Evolutionary conservation across 2,888 invertebrate species (phyloP).

Genomic region (Lamellibrachia columna): DNA sequence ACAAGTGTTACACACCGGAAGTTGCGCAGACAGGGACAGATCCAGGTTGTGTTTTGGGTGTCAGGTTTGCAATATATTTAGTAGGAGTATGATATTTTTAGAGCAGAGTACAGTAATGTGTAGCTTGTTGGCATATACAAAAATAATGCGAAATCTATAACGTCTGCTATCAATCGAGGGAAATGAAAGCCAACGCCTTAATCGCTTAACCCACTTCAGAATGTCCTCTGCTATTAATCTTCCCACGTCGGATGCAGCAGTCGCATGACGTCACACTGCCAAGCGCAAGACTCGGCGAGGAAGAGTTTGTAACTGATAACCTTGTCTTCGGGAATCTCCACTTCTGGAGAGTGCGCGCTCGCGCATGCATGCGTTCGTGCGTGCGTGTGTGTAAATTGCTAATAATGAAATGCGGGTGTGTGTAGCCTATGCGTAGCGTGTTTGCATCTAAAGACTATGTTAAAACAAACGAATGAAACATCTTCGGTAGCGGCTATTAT

Average conservation of each 20-base stretch:
- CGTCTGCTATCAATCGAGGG: not conserved
- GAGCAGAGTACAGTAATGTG: not conserved
- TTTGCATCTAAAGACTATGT: too few relatives aligned
- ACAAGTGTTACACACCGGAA: not conserved
- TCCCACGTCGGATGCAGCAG: not conserved
- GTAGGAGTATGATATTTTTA: not conserved
- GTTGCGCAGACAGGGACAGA: not conserved
- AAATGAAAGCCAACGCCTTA: constrained; percentile 1
- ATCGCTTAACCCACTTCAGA: not conserved
- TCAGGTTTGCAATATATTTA: not conserved
- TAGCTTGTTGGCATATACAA: not conserved
- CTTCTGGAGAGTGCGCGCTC: not conserved
- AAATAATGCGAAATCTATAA: constrained; percentile 3
- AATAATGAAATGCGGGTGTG: too few relatives aligned
- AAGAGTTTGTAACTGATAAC: not conserved
- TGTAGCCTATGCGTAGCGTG: too few relatives aligned
- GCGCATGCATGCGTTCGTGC: not conserved
- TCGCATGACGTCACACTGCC: not conserved
- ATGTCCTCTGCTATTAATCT: not conserved
- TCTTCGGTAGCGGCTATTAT: not conserved
- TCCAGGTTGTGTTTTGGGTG: not conserved
- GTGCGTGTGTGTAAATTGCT: not conserved
- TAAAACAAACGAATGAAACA: too few relatives aligned
- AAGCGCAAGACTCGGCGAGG: not conserved
- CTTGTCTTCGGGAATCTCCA: not conserved